Percentiles rank a stretch among this genome's conserved stretches.
Conservation (phyloP, 1,140 invertebrate genomes). For the Pemphigus obesinymphae region DNA sequence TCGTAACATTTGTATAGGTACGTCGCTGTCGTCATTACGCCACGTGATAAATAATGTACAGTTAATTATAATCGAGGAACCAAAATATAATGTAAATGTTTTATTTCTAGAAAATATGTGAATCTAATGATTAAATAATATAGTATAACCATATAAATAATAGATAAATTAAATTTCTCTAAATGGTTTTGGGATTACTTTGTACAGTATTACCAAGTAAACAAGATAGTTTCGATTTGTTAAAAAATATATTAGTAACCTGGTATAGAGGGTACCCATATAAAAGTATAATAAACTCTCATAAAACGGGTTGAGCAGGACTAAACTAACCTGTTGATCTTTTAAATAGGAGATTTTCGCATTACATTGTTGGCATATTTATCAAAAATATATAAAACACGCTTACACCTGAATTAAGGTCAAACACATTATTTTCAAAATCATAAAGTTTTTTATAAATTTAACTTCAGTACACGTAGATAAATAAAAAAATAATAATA, state of each 20-base stretch:
- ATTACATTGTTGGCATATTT: background rate
- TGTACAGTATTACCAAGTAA: background rate
- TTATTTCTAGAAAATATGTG: too few relatives aligned
- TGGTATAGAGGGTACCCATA: background rate
- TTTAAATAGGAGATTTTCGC: background rate
- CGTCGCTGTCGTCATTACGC: too few relatives aligned
- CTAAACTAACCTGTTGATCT: slow-evolving; percentile 4
- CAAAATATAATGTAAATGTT: too few relatives aligned
- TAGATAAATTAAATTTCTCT: slow-evolving; percentile 3
- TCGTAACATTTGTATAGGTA: too few relatives aligned
- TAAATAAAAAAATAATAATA: too few relatives aligned
- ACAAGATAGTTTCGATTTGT: background rate
- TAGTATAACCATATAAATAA: too few relatives aligned
- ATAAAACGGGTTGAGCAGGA: background rate
- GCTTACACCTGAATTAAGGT: background rate
- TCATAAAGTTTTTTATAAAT: background rate
- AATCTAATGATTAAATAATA: too few relatives aligned
- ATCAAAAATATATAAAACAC: background rate
- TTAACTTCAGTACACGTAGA: background rate
- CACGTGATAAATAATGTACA: too few relatives aligned
- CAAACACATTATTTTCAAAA: background rate
- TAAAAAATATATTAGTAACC: background rate
- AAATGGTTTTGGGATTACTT: background rate
- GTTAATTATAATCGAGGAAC: too few relatives aligned
- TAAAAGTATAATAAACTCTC: background rate